phyloP scores from a whole-genome alignment of 2,113 vertebrate species.

The Chloropsis hardwickii region DNA sequence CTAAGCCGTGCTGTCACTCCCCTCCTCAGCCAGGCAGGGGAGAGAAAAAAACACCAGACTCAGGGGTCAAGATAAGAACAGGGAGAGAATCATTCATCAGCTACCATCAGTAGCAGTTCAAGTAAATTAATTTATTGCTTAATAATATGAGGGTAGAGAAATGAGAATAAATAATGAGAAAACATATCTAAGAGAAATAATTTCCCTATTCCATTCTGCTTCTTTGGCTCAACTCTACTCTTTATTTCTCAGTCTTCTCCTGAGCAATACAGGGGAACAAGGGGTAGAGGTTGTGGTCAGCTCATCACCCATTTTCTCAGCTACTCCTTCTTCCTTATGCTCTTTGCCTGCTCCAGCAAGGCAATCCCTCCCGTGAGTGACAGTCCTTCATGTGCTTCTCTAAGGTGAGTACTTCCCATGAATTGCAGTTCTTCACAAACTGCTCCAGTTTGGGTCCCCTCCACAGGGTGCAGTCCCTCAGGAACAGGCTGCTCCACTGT shows the following conservation, averaged over 20 bases:
- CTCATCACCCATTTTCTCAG: neutral
- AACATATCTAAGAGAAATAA: neutral
- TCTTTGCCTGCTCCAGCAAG: neutral
- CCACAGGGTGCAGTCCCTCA: neutral
- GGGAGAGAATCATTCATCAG: neutral
- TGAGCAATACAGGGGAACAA: rapidly evolving
- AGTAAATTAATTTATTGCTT: neutral
- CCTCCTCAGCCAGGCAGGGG: neutral
- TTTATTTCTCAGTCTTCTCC: neutral
- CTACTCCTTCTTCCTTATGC: neutral
- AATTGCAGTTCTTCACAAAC: neutral
- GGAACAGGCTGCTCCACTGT: rapidly evolving
- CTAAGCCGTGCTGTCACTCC: rapidly evolving
- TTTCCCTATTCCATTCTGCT: neutral
- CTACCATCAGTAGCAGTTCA: rapidly evolving
- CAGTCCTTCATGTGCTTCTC: neutral
- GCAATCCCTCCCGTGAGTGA: rapidly evolving
- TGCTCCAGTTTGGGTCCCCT: rapidly evolving
- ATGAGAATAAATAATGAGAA: neutral
- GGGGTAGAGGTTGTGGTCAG: neutral
- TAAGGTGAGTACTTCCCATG: rapidly evolving
- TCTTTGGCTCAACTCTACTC: neutral
- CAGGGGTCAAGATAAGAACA: rapidly evolving
- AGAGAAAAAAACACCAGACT: neutral
- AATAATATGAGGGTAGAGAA: neutral